These are phyloP conservation scores for Gryon sp. DNA, from an alignment of 1,140 invertebrate genomes.

Conservation along the genomic window DNA sequence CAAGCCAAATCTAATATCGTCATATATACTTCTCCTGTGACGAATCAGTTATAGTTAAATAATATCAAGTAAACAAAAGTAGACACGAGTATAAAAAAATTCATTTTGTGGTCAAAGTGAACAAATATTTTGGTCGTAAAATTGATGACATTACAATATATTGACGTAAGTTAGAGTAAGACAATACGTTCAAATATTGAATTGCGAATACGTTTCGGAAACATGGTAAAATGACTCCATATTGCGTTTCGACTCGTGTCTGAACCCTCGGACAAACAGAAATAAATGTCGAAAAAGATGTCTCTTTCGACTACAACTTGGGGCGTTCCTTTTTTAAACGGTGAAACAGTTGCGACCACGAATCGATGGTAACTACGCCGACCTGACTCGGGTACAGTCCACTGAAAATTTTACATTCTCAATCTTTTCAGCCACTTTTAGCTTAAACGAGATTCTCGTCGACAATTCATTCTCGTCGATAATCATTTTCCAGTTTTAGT, in stretches of 20 bases:
- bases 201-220: conserved; percentile 45
- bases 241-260: conserved; percentile 66
- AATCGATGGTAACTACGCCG: conserved; percentile 79
- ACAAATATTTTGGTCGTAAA: background rate
- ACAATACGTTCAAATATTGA: conserved; percentile 57
- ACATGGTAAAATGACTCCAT: conserved; percentile 69
- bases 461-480: too few species aligned
- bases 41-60: too few species aligned
- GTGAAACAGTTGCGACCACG: conserved; percentile 78
- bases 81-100: too few species aligned
- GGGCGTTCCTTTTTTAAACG: conserved; percentile 77
- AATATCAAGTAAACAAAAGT: background rate
- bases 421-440: background rate
- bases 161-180: conserved; percentile 16
- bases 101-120: too few species aligned
- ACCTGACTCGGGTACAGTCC: conserved; percentile 76
- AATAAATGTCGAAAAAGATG: conserved; percentile 77
- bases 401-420: conserved; percentile 20
- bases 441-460: background rate
- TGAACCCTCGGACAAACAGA: conserved; percentile 76
- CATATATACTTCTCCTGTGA: too few species aligned
- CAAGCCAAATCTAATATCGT: conserved; percentile 12
- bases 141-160: background rate
- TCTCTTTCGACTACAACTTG: conserved; percentile 70
- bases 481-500: too few species aligned